A percentile compares a stretch with the other conserved stretches of the same genome.
These are phyloP conservation scores for Scaptomyza polygonia DNA, from an alignment of 2,888 invertebrate species.

Conservation along the genomic window DNA sequence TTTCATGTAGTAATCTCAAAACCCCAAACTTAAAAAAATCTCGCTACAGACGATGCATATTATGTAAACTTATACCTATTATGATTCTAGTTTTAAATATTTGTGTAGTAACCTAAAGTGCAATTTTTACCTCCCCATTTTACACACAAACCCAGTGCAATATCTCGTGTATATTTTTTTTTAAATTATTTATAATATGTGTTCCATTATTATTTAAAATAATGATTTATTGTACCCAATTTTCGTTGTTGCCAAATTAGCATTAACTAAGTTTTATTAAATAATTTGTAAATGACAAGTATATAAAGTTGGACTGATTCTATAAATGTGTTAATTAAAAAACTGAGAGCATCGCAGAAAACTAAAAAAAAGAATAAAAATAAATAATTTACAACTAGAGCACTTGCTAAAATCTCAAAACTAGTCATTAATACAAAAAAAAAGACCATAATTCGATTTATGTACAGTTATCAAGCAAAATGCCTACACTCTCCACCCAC, in stretches of 20 bases:
- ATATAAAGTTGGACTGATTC: conserved; percentile 67
- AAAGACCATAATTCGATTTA: conserved; percentile 34
- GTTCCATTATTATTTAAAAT: conserved; percentile 9
- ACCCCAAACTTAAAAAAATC: conserved; percentile 39
- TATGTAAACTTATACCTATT: conserved; percentile 42
- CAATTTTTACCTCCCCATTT: conserved; percentile 48
- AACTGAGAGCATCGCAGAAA: conserved; percentile 35
- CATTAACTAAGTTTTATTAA: conserved; percentile 69
- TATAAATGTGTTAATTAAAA: conserved; percentile 51
- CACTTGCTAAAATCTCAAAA: conserved; percentile 61
- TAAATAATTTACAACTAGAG: conserved; percentile 42
- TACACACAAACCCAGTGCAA: conserved; percentile 48
- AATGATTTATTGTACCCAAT: conserved; percentile 20
- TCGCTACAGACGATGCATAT: conserved; percentile 36
- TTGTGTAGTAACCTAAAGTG: conserved; percentile 65
- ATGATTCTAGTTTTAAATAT: conserved; percentile 55
- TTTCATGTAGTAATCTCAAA: conserved; percentile 52
- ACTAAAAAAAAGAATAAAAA: conserved; percentile 6
- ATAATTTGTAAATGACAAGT: conserved; percentile 43
- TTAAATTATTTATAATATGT: conserved; percentile 21
- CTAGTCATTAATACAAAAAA: conserved; percentile 54
- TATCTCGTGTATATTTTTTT: conserved; percentile 44
- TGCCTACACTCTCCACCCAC: conserved; percentile 12
- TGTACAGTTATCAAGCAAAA: conserved; percentile 65
- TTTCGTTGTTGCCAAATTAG: conserved; percentile 79